phyloP scores from a whole-genome alignment of 2,113 vertebrate genomes.

The Otocyon megalotis region DNA sequence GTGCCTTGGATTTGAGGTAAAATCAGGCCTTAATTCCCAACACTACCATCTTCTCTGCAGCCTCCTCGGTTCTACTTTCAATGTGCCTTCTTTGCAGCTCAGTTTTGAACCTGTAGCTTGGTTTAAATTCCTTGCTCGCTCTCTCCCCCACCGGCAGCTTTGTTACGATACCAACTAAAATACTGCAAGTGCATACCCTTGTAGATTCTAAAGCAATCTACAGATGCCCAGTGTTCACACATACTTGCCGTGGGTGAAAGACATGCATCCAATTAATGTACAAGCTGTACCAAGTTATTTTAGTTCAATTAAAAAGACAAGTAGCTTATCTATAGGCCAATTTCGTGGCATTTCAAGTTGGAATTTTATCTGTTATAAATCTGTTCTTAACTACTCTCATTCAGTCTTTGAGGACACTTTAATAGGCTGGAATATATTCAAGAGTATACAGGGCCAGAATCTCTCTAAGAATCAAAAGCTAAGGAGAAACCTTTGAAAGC shows the following conservation, averaged over 20 bases:
- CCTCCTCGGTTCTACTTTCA: background rate
- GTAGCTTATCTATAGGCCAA: background rate
- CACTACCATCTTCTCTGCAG: background rate
- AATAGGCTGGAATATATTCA: background rate
- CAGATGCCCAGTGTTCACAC: background rate
- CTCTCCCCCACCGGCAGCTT: background rate
- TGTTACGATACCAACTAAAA: background rate
- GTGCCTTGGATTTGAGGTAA: background rate
- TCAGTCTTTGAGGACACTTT: background rate
- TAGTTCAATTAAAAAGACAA: background rate
- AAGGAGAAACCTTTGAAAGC: background rate
- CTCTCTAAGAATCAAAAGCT: background rate
- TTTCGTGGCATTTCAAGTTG: conserved; percentile 21
- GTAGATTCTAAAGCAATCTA: background rate
- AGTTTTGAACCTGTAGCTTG: background rate
- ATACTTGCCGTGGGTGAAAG: background rate
- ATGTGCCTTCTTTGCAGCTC: background rate
- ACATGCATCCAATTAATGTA: background rate
- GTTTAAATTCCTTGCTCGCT: background rate
- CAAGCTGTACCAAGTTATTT: conserved; percentile 15
- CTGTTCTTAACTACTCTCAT: conserved; percentile 29
- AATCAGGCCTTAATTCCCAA: background rate
- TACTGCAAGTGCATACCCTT: background rate
- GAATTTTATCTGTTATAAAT: conserved; percentile 26
- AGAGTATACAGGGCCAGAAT: background rate